Percentiles rank a stretch among this genome's conserved stretches.
phyloP scores from a whole-genome alignment of 2,888 invertebrate species.

The Tipula helvola region DNA sequence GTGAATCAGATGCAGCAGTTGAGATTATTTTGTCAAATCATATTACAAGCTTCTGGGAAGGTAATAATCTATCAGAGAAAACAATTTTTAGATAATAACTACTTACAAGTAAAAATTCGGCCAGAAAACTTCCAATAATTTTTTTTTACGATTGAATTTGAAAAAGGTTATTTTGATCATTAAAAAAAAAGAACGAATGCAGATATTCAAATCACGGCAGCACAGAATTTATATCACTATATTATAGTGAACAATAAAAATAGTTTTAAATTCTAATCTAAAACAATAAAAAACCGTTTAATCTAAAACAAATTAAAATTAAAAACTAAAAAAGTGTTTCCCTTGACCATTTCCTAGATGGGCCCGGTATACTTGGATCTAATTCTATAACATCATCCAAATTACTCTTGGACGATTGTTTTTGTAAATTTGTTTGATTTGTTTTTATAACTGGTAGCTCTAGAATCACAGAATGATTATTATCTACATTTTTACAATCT shows the following conservation, averaged over 20 bases:
- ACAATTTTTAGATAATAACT: too few species aligned
- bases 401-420: slow-evolving; percentile 11
- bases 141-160: neutral
- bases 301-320: neutral
- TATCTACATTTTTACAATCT: slow-evolving; percentile 1
- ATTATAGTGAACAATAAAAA: neutral
- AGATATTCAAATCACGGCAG: slow-evolving; percentile 13
- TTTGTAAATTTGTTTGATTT: slow-evolving; percentile 13
- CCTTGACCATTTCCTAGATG: slow-evolving; percentile 48
- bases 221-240: neutral
- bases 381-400: slow-evolving; percentile 18
- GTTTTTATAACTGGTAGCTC: slow-evolving; percentile 33
- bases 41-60: too few species aligned
- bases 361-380: slow-evolving; percentile 34
- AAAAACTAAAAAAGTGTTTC: slow-evolving; percentile 63
- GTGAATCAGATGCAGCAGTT: too few species aligned
- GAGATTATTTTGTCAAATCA: too few species aligned
- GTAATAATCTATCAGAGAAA: too few species aligned
- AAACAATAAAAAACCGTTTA: too few species aligned
- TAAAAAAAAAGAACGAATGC: neutral
- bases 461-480: slow-evolving; percentile 32
- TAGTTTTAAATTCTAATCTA: neutral
- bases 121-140: neutral
- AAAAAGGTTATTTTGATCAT: neutral
- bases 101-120: neutral